These are phyloP conservation scores for Athalia cordata DNA, from an alignment of 2,888 invertebrate genomes.

Conservation along the genomic window DNA sequence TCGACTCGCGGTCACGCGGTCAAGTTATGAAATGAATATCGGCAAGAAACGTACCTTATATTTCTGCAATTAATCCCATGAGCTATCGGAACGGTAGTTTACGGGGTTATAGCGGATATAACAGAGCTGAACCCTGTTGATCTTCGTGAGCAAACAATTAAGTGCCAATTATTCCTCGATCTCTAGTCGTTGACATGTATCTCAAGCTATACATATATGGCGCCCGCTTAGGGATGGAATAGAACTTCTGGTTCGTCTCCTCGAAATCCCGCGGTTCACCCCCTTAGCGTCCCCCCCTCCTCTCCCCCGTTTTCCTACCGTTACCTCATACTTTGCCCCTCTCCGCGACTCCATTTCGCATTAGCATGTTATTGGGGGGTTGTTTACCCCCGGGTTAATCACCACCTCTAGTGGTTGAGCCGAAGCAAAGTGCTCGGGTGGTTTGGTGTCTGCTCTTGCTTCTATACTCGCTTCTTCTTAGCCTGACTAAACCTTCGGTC, in stretches of 20 bases:
- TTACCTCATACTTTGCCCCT: constrained; percentile 37
- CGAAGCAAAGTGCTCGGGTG: constrained; percentile 42
- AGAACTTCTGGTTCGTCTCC: constrained; percentile 37
- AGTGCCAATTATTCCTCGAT: constrained; percentile 37
- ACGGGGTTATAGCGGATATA: background rate
- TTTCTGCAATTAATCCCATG: background rate
- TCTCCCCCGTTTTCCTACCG: constrained; percentile 26
- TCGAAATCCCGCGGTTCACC: constrained; percentile 20
- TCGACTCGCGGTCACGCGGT: too few relatives aligned
- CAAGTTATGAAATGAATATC: too few relatives aligned
- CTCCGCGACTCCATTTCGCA: constrained; percentile 56
- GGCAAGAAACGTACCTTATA: background rate
- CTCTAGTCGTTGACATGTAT: constrained; percentile 30
- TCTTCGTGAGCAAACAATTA: constrained; percentile 41
- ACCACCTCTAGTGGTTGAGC: constrained; percentile 51
- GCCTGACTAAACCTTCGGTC: background rate
- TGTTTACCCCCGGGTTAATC: constrained; percentile 69
- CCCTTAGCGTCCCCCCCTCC: constrained; percentile 41
- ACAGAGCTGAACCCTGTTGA: background rate
- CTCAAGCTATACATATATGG: background rate
- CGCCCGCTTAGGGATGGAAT: constrained; percentile 7
- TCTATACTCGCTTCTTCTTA: background rate
- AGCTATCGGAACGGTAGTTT: too few relatives aligned
- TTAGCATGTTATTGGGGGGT: constrained; percentile 71
- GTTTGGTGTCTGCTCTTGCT: constrained; percentile 30